phyloP scores from a whole-genome alignment of 2,797 vertebrate genomes.

The Etheostoma nigrum region DNA sequence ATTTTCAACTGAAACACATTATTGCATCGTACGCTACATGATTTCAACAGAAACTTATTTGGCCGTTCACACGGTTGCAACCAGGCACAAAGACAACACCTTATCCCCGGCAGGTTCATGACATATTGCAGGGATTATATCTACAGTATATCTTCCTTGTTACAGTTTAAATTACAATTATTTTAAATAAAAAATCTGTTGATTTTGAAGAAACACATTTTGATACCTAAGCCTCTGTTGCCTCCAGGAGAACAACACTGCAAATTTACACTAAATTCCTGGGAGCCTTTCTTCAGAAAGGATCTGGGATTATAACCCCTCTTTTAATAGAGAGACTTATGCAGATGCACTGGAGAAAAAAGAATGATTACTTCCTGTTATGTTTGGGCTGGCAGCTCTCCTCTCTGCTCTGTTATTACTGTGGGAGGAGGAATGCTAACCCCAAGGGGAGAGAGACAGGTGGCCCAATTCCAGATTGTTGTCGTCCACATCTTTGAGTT shows the following conservation, averaged over 20 bases:
- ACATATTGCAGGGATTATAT: not conserved
- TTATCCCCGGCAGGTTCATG: not conserved
- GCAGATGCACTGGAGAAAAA: conserved; percentile 31
- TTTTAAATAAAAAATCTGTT: not conserved
- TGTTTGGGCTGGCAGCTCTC: conserved; percentile 56
- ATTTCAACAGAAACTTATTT: not conserved
- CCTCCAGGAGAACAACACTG: conserved; percentile 39
- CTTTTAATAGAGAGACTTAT: conserved; percentile 43
- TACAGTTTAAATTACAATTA: not conserved
- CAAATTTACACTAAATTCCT: conserved; percentile 77
- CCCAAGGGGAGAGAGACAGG: conserved; percentile 52
- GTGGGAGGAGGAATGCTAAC: conserved; percentile 61
- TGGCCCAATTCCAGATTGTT: conserved; percentile 60
- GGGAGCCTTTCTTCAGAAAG: conserved; percentile 63
- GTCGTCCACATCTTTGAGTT: conserved; percentile 37
- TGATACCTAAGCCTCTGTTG: conserved; percentile 15
- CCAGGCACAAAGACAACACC: not conserved
- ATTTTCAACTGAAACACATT: fast-evolving
- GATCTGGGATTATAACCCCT: conserved; percentile 50
- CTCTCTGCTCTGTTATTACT: conserved; percentile 65
- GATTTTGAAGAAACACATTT: conserved; percentile 23
- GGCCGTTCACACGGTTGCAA: not conserved
- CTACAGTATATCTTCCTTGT: not conserved
- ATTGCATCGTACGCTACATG: not conserved
- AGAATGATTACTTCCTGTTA: conserved; percentile 48